These are phyloP conservation scores for Microdon myrmicae DNA, from an alignment of 2,888 invertebrate species.

Conservation along the genomic window DNA sequence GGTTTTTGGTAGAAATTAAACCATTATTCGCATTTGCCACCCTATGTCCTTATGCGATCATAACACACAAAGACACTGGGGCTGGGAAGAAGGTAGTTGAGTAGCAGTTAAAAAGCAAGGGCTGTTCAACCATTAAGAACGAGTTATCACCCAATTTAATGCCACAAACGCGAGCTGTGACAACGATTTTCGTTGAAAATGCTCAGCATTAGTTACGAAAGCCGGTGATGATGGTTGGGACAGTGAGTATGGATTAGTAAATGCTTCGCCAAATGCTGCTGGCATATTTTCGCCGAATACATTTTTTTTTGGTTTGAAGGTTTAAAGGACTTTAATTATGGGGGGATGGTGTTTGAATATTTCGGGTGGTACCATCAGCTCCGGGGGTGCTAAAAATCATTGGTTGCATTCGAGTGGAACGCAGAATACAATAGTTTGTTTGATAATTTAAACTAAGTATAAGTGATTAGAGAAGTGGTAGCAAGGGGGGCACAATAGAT, in stretches of 20 bases:
- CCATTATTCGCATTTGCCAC: constrained; percentile 52
- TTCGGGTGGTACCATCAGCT: too few species aligned
- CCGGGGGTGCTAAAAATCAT: too few species aligned
- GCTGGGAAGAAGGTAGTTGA: constrained; percentile 11
- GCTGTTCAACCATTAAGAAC: constrained; percentile 42
- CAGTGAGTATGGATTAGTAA: constrained; percentile 30
- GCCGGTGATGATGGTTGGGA: constrained; percentile 1
- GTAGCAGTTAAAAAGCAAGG: constrained; percentile 38
- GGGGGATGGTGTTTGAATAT: too few species aligned
- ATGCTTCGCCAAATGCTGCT: constrained; percentile 17
- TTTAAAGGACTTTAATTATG: too few species aligned
- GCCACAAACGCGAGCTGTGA: constrained; percentile 40
- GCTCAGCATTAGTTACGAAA: constrained; percentile 20
- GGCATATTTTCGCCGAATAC: constrained; percentile 30
- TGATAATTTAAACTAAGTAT: too few species aligned
- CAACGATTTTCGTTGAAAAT: constrained; percentile 23
- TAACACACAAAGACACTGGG: constrained; percentile 7
- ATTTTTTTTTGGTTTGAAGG: constrained; percentile 5
- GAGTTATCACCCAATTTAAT: constrained; percentile 51
- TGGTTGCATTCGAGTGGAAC: too few species aligned
- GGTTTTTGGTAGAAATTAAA: constrained; percentile 35
- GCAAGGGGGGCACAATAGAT: too few species aligned
- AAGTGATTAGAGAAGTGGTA: too few species aligned
- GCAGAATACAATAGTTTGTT: too few species aligned
- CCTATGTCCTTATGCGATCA: constrained; percentile 38